A percentile compares a stretch with the other conserved stretches of the same genome.
Conservation (phyloP, 2,888 invertebrate species). For the Pegoplata infirma region DNA sequence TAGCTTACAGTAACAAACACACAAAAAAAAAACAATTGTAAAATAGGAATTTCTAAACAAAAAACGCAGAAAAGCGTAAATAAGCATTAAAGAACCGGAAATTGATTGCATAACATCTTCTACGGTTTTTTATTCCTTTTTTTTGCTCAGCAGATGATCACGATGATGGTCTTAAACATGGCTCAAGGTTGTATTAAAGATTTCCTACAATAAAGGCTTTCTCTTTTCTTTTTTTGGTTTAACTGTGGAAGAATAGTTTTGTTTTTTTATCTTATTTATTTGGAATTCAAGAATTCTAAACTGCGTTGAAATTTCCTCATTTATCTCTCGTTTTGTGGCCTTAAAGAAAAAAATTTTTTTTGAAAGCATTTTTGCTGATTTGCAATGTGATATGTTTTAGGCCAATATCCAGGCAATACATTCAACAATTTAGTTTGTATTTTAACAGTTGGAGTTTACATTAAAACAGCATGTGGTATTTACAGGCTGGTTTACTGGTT, state of each 20-base stretch:
- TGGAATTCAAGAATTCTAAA: constrained; percentile 3
- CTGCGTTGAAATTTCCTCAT: constrained; percentile 33
- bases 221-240: constrained; percentile 8
- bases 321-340: not conserved
- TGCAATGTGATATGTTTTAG: constrained; percentile 40
- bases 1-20: not conserved
- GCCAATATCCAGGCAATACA: not conserved
- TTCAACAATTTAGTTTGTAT: not conserved
- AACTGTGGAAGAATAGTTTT: not conserved
- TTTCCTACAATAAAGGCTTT: constrained; percentile 19
- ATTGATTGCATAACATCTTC: constrained; percentile 53
- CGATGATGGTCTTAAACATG: constrained; percentile 28
- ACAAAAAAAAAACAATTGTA: not conserved
- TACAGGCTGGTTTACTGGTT: constrained; percentile 27
- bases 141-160: not conserved
- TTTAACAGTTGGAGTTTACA: constrained; percentile 53
- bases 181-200: constrained; percentile 52
- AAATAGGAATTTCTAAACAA: not conserved
- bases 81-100: constrained; percentile 45
- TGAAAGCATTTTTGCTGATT: constrained; percentile 42
- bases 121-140: not conserved
- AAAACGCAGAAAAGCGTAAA: not conserved
- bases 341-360: constrained; percentile 25
- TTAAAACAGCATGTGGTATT: constrained; percentile 53
- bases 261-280: not conserved